Evolutionary conservation across 2,113 vertebrate species (phyloP).

Genomic region (Percopsis transmontana): DNA sequence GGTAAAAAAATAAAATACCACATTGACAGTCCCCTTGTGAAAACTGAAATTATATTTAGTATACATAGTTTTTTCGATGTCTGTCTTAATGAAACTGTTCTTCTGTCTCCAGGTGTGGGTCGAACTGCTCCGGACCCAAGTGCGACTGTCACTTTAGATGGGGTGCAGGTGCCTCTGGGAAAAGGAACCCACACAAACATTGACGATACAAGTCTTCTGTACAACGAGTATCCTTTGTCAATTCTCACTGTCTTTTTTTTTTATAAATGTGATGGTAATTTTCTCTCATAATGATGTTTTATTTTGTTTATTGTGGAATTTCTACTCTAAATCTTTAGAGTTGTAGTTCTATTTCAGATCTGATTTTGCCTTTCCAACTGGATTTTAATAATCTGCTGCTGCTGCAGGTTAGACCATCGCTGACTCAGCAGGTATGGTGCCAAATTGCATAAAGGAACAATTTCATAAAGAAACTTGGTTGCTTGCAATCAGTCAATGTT

Average conservation of each 20-base stretch:
- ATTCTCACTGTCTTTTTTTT: neutral
- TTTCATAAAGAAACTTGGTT: neutral
- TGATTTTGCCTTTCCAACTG: neutral
- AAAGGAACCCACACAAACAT: conserved; percentile 86
- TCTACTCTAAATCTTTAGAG: neutral
- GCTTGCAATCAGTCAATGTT: neutral
- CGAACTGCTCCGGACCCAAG: conserved; percentile 91
- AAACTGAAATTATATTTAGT: neutral
- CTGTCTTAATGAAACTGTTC: neutral
- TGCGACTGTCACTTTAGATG: conserved; percentile 83
- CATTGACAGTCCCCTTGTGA: neutral
- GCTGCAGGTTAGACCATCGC: neutral
- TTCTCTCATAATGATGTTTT: neutral
- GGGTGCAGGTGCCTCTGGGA: conserved; percentile 91
- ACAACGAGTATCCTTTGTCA: conserved; percentile 98
- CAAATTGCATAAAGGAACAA: no score
- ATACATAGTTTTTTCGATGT: neutral
- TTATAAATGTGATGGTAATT: neutral
- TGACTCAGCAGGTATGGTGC: neutral
- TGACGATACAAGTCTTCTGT: conserved; percentile 92
- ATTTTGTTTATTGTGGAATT: neutral
- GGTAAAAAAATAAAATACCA: conserved; percentile 79
- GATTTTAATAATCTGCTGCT: no score
- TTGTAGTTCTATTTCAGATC: neutral
- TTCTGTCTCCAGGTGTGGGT: conserved; percentile 83